Conservation (phyloP, 2,888 invertebrate genomes). For the Drosophila tanythrix region DNA sequence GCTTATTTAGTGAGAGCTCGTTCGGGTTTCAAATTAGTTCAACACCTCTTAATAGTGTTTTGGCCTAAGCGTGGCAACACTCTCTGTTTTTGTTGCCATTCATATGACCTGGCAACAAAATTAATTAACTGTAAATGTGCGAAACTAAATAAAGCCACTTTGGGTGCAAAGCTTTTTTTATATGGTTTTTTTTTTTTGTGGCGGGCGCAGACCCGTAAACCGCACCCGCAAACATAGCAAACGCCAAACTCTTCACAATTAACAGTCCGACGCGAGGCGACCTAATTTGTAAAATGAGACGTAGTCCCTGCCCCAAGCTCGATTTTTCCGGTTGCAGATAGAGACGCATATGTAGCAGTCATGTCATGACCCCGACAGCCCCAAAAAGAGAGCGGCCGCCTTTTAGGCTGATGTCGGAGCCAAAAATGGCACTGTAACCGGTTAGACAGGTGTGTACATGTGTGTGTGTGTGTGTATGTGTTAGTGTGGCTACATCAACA, state of each 20-base stretch:
- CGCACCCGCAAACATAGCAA: constrained; percentile 29
- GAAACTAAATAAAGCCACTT: constrained; percentile 70
- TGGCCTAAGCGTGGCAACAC: not conserved
- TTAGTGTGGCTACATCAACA: constrained; percentile 68
- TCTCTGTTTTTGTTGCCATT: not conserved
- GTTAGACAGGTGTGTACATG: constrained; percentile 33
- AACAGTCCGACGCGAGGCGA: constrained; percentile 56
- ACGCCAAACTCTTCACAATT: constrained; percentile 59
- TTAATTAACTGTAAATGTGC: constrained; percentile 74
- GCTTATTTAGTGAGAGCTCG: not conserved
- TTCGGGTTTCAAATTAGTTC: not conserved
- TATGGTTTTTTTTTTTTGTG: not conserved
- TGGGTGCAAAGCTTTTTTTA: not conserved
- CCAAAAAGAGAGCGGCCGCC: constrained; percentile 43
- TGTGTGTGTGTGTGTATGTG: constrained; percentile 28
- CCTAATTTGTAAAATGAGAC: constrained; percentile 29
- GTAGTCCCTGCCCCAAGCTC: constrained; percentile 7
- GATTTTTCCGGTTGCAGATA: constrained; percentile 10
- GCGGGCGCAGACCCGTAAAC: constrained; percentile 13
- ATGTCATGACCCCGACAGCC: constrained; percentile 45
- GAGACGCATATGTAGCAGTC: constrained; percentile 50
- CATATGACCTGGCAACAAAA: constrained; percentile 36
- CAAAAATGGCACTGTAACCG: constrained; percentile 33
- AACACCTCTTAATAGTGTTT: constrained; percentile 9
- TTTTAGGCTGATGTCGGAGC: constrained; percentile 45